Evolutionary conservation across 2,888 invertebrate genomes (phyloP), one percentile per base, ranked within the genome.

Genomic region (Agrotis segetum): DNA sequence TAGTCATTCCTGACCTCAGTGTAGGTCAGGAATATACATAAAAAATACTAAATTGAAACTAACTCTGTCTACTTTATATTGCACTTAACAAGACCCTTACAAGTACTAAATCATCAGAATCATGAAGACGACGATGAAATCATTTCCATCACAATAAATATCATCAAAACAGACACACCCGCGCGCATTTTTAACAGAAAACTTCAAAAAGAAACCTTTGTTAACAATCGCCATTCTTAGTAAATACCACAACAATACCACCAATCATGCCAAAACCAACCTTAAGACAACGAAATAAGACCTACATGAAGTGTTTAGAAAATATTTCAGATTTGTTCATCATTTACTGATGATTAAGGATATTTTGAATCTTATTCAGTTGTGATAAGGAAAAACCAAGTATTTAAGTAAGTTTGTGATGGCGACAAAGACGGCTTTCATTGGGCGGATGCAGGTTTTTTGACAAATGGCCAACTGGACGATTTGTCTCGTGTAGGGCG

Each of bases 401-500:
- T 81, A 77, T 77, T 75, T 78, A 49, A 63, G 74, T 82, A 87
- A 80, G 70, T 81, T 87, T 89, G 89, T 82, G 76, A 65, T 70
- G 82, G 83, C 82, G 73, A 94, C 92, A 95, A 95, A 92, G 91
- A 89, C 92, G 92, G 93, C 93, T 95, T 95, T 93, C 93, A 92
- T 89, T 87, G 88, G 91, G 92, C 96, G 96, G 95, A 96, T 94
- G 95, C 94, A 96, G 94, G 95, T 94, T 95, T 95, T 96, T 95
- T 96, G 96, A 96, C 93, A 96, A 96, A 96, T 96, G 95, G 94
- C 95, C 93, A 93, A 91, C 92, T 90, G 91, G 93, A 88, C 94
- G 94, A 95, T 96, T 96, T 96, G 95, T 96, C 96, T 95, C 94
- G 90, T 88, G 92, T 89, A 91, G 95, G 95, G 95, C 94, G 94